Evolutionary conservation across 2,113 vertebrate genomes (phyloP).

Genomic region (Tachysurus fulvidraco): DNA sequence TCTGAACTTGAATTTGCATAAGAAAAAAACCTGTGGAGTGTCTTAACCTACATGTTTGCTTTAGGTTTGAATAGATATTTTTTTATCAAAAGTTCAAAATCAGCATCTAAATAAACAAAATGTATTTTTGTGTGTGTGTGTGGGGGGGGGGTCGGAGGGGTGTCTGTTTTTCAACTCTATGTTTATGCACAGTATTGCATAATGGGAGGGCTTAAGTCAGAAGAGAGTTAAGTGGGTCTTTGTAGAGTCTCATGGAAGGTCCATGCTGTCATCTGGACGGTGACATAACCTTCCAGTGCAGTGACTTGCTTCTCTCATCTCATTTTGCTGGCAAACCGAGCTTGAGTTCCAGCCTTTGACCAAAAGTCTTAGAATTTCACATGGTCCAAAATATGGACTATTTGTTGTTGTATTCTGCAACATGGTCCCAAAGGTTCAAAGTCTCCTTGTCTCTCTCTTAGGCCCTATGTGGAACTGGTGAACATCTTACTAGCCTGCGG

Average conservation of each 20-base stretch:
- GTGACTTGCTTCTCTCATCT: constrained; percentile 10
- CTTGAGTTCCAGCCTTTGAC: constrained; percentile 1
- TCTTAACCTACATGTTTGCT: not conserved
- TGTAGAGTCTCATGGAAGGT: constrained; percentile 45
- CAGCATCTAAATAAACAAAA: not conserved
- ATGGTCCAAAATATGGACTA: not conserved
- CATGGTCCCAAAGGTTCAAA: not conserved
- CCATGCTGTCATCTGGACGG: constrained; percentile 27
- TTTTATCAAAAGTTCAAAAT: not conserved
- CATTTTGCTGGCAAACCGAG: not conserved
- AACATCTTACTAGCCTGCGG: constrained; percentile 92
- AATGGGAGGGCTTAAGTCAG: constrained; percentile 26
- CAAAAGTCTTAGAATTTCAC: not conserved
- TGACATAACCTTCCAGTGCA: constrained; percentile 40
- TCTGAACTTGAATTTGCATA: constrained; percentile 3
- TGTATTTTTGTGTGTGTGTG: not conserved
- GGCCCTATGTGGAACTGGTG: constrained; percentile 94
- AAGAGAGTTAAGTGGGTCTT: constrained; percentile 17
- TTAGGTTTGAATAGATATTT: not conserved
- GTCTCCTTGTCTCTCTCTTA: constrained; percentile 52
- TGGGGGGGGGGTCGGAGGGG: too few relatives aligned
- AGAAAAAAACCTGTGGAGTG: not conserved
- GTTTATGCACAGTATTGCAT: constrained; percentile 33
- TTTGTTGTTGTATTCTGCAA: not conserved
- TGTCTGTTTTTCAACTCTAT: constrained; percentile 13